A percentile compares a stretch with the other conserved stretches of the same genome.
These are phyloP conservation scores for Ornithoptera priamus DNA, from an alignment of 2,888 invertebrate species.

Conservation along the genomic window DNA sequence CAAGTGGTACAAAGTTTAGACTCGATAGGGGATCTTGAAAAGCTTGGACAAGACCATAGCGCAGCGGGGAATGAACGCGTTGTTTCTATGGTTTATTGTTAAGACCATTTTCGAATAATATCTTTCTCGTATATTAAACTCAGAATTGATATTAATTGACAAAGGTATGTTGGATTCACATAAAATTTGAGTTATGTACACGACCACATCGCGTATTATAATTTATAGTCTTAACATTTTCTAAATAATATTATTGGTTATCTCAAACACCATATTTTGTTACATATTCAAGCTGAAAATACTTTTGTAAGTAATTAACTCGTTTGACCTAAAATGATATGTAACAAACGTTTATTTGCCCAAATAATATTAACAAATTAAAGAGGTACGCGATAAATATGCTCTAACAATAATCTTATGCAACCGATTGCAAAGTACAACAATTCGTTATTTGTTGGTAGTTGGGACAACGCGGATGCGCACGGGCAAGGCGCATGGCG, in stretches of 20 bases:
- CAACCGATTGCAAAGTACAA: conserved; percentile 3
- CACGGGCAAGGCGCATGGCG: conserved; percentile 54
- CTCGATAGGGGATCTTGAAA: conserved; percentile 70
- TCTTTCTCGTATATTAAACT: conserved; percentile 8
- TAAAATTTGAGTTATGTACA: too few relatives aligned
- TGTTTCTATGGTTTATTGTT: conserved; percentile 26
- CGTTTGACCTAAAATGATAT: too few relatives aligned
- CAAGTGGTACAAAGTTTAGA: conserved; percentile 67
- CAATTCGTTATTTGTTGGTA: conserved; percentile 42
- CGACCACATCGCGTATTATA: too few relatives aligned
- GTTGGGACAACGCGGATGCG: conserved; percentile 61
- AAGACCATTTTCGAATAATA: conserved; percentile 18
- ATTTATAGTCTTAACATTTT: too few relatives aligned
- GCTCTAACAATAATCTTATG: conserved; percentile 3
- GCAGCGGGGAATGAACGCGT: conserved; percentile 43
- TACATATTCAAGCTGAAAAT: too few relatives aligned
- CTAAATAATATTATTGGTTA: too few relatives aligned
- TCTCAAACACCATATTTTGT: too few relatives aligned
- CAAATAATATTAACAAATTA: not conserved
- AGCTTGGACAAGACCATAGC: conserved; percentile 54
- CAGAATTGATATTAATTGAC: not conserved
- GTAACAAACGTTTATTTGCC: too few relatives aligned
- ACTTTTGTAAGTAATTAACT: too few relatives aligned
- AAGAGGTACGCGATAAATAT: not conserved
- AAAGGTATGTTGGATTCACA: too few relatives aligned